These are phyloP conservation scores for Diadophis punctatus DNA, from an alignment of 2,113 vertebrate species.

Conservation along the genomic window DNA sequence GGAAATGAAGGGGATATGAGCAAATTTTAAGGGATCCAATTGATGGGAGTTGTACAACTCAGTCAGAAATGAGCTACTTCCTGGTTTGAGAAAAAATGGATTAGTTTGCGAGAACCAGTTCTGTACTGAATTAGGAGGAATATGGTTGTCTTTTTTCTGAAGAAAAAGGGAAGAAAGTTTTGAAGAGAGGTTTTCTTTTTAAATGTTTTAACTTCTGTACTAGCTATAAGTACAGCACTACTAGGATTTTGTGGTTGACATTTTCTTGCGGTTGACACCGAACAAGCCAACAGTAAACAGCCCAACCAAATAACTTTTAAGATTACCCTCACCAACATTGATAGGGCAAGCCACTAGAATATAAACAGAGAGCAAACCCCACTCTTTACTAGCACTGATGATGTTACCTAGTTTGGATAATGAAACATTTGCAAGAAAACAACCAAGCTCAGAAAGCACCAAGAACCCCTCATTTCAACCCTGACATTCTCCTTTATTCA, in stretches of 20 bases:
- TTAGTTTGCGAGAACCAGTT: not conserved
- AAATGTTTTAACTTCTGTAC: not conserved
- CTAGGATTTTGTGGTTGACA: not conserved
- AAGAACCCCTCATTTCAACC: not conserved
- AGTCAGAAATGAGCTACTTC: not conserved
- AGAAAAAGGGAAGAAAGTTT: not conserved
- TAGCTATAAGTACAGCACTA: not conserved
- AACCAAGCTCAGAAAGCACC: not conserved
- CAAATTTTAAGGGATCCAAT: not conserved
- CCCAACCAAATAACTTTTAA: not conserved
- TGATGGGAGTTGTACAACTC: not conserved
- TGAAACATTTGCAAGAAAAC: not conserved
- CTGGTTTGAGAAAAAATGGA: too few relatives aligned
- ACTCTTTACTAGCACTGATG: not conserved
- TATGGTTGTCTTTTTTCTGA: not conserved
- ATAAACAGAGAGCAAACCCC: not conserved
- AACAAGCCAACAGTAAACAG: not conserved
- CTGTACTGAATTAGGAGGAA: not conserved
- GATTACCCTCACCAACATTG: not conserved
- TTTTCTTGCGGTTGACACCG: not conserved
- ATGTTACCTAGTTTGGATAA: not conserved
- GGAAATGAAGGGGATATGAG: not conserved
- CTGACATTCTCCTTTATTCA: not conserved
- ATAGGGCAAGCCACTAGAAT: not conserved
- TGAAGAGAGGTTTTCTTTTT: not conserved